Conservation (phyloP, 2,113 vertebrate species). For the Urocolius indicus region DNA sequence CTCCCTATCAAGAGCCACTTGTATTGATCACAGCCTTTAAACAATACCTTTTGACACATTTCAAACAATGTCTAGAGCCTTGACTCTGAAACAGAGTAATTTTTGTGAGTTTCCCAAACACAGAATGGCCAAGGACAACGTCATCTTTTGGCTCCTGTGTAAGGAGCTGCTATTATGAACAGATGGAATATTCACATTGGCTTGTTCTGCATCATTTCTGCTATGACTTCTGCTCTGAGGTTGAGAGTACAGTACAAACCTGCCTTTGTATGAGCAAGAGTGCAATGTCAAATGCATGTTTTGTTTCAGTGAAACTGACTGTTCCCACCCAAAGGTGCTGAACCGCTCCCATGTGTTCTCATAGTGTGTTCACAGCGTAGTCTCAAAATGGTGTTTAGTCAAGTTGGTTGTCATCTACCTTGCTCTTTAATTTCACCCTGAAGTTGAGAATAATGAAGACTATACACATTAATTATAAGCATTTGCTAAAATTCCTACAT, state of each 20-base stretch:
- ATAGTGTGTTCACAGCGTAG: not conserved
- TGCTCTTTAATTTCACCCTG: not conserved
- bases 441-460: not conserved
- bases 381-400: not conserved
- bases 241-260: not conserved
- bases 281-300: fast-evolving
- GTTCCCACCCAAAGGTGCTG: not conserved
- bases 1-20: fast-evolving
- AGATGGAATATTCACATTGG: not conserved
- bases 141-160: not conserved
- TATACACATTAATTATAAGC: not conserved
- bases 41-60: not conserved
- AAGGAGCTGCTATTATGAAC: not conserved
- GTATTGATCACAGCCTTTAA: not conserved
- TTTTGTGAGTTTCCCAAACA: not conserved
- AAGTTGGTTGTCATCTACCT: not conserved
- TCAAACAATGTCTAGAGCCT: not conserved
- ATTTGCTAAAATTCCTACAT: not conserved
- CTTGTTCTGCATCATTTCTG: not conserved
- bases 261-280: not conserved
- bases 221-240: not conserved
- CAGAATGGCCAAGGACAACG: not conserved
- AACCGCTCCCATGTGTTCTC: fast-evolving
- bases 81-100: not conserved
- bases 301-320: not conserved